phyloP scores from a whole-genome alignment of 2,797 vertebrate species.

The Eulemur coronatus region DNA sequence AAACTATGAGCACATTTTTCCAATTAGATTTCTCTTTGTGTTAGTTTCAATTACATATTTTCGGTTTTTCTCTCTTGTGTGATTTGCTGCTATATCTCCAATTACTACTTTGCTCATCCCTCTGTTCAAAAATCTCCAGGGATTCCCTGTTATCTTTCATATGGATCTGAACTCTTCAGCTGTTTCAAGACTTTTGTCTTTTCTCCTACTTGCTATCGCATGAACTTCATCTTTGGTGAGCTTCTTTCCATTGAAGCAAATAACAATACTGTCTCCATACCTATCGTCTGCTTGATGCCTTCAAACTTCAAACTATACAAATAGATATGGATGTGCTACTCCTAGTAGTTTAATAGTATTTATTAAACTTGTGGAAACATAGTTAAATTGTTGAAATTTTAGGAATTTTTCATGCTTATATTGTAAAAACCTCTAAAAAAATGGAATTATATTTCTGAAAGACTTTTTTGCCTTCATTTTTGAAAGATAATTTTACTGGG shows the following conservation, averaged over 20 bases:
- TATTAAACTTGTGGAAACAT: not conserved
- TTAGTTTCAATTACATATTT: not conserved
- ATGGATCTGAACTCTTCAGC: not conserved
- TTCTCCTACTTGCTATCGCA: not conserved
- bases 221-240: conserved; percentile 18
- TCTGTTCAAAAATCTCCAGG: not conserved
- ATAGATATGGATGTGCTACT: too few species aligned
- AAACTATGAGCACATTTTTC: not conserved
- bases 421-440: not conserved
- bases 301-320: not conserved
- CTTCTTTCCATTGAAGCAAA: not conserved
- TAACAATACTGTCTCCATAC: not conserved
- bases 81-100: conserved; percentile 15
- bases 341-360: not conserved
- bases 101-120: conserved; percentile 18
- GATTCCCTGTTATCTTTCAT: not conserved
- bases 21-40: not conserved
- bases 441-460: not conserved
- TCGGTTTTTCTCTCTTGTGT: not conserved
- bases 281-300: not conserved
- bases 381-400: conserved; percentile 17
- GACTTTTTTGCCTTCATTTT: conserved; percentile 12
- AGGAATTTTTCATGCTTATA: not conserved
- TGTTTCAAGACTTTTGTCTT: not conserved
- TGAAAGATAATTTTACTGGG: not conserved